These are phyloP conservation scores for Diuraphis noxia DNA, from an alignment of 1,140 invertebrate species.

Conservation along the genomic window DNA sequence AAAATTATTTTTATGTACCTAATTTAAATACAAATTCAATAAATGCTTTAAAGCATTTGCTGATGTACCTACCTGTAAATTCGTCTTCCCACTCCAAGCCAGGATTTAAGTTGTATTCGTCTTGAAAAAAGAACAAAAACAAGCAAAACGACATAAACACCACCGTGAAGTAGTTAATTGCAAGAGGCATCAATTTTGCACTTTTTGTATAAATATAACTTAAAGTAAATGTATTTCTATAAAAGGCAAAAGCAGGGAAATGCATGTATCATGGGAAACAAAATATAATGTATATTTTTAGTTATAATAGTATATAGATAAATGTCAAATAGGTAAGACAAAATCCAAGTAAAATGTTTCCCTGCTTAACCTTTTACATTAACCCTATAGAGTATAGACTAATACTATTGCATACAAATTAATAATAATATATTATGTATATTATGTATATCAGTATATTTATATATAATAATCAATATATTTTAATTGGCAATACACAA, in stretches of 20 bases:
- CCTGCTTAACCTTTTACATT: conserved; percentile 26
- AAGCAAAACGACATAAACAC: conserved; percentile 60
- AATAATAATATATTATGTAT: conserved; percentile 22
- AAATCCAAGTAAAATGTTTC: neutral
- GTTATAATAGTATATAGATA: neutral
- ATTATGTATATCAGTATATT: neutral
- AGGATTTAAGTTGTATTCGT: conserved; percentile 98
- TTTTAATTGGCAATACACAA: neutral
- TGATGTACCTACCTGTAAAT: conserved; percentile 87
- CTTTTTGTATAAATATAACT: conserved; percentile 42
- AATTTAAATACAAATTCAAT: conserved; percentile 39
- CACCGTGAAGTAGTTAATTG: conserved; percentile 55
- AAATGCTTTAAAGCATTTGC: conserved; percentile 37
- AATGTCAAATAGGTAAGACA: neutral
- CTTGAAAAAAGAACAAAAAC: conserved; percentile 80
- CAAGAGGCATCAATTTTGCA: conserved; percentile 51
- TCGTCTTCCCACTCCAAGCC: conserved; percentile 99
- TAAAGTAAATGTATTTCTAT: neutral
- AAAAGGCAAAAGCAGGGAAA: conserved; percentile 35
- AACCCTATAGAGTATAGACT: neutral
- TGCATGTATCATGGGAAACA: neutral
- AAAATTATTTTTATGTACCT: conserved; percentile 23
- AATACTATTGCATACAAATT: neutral
- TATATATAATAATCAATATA: neutral
- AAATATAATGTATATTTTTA: conserved; percentile 2